Evolutionary conservation across 2,888 invertebrate species (phyloP), one percentile per base, ranked within the genome.

Genomic region (Lasioglossum malachurum): DNA sequence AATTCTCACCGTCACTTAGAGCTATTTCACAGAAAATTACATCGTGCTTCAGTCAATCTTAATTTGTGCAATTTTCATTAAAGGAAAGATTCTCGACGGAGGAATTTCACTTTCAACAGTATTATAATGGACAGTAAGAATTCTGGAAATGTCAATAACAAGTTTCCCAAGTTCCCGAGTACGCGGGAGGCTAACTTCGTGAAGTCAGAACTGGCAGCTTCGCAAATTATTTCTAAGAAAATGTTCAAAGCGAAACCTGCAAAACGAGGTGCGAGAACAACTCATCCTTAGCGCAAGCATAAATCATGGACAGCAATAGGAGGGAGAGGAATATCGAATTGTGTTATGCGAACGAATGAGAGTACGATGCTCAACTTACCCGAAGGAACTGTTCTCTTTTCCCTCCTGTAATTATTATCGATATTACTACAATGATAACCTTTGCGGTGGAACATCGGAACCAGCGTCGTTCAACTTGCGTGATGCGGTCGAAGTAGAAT

Each of bases 391-490:
- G 19, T 35, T 8, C 73, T 35, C 76, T 67, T 71, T 81, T 73
- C 60, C 64, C n/a, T 44, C 10, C 64, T 12, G 19, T 49, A 78
- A 44, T 64, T 79, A 84, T 78, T 73, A 75, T 82, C 81, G 86
- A 88, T 86, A 86, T 72, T 88, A 75, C 38, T 69, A 38, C 73
- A 49, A 80, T 78, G 88, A 88, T 86, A 88, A 86, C 80, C 75
- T 76, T 75, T 76, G 69, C 73, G 64, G 67, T 31, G 57, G 31
- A 78, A 23, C 71, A 76, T 82, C 75, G 82, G 14, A 82, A 78
- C 80, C 76, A 31, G 79, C 72, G 16, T 73, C 31, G 60, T 81
- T 74, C 67, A 23, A 73, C 46, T 77, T 75, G 69, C 16, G 16
- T 8, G 31, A 16, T 16, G 35, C 78, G 31, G 57, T 64, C 41